Base-by-base conservation (phyloP, 2,113 vertebrate genomes). In the Sceloporus tristichus region DNA sequence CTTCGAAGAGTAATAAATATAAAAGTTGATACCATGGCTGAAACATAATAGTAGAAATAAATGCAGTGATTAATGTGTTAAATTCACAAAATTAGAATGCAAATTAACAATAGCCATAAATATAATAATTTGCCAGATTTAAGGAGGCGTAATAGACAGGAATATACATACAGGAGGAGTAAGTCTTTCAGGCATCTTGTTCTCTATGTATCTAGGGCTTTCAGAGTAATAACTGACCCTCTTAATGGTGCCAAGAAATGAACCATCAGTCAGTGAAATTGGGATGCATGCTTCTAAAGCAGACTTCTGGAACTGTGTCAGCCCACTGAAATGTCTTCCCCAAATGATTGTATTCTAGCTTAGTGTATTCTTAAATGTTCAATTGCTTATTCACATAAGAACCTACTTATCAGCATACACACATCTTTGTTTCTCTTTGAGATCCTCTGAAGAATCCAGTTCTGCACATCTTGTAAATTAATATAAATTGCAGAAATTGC, bases 391-490 rank as follows among this genome's bases (percentile, higher is more conserved):
- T 70, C 65, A 53, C 16, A 83, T 48, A 48, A 84, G 59, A 25
- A 87, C 29, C 79, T 76, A 13, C 86, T 77, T 65, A 19, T 62
- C 68, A 56, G 84, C 79, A 82, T 90, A 88, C 21, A 38, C 90
- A 87, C 90, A 82, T 8, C 16, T 80, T 59, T n/a, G 7, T 59
- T 48, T 84, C 82, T 94, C 73, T 85, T 82, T 70, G 79, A 89
- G 71, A 56, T 79, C 87, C 14, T 14, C 23, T 91, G 88, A 93
- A 76, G 54, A 93, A 84, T 83, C 54, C 85, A 23, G 9, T 87
- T 89, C 93, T 91, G 74, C 90, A 85, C 65, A 56, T 87, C 81
- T 40, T 81, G 85, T 79, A 85, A 90, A 90, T 70, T 87, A 91
- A 82, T 86, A 75, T 9, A 71, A 92, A 81, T 76, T 79, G 48